Evolutionary conservation across 1,140 invertebrate genomes (phyloP).

Genomic region (Pseudomyrmex dendroicus): DNA sequence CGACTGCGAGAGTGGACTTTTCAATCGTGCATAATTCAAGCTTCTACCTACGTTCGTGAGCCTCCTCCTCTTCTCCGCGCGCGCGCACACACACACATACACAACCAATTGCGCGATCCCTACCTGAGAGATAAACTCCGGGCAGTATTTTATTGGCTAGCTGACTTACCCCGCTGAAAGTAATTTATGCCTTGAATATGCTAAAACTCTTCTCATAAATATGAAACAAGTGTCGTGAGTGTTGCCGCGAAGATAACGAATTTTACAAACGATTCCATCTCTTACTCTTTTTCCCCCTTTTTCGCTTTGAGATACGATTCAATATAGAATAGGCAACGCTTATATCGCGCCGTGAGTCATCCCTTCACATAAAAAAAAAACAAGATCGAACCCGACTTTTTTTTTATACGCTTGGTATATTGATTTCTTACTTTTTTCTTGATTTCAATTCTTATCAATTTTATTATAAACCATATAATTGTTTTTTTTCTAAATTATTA

Average conservation of each 20-base stretch:
- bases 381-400: neutral
- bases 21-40: conserved; percentile 74
- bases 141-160: conserved; percentile 81
- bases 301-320: conserved; percentile 1
- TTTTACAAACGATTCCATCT: conserved; percentile 75
- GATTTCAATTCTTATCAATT: no score
- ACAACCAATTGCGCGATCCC: neutral
- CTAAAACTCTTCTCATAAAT: conserved; percentile 83
- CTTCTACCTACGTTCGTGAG: conserved; percentile 41
- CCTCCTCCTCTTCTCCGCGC: neutral
- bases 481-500: no score
- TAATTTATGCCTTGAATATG: conserved; percentile 83
- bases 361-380: no score
- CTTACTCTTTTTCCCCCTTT: conserved; percentile 31
- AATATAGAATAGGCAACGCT: neutral
- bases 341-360: no score
- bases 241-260: conserved; percentile 77
- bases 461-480: neutral
- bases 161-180: conserved; percentile 79
- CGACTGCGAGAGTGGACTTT: conserved; percentile 50
- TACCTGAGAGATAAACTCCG: conserved; percentile 75
- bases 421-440: neutral
- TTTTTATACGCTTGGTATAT: neutral
- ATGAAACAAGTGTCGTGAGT: conserved; percentile 76
- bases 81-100: neutral